Base-by-base conservation (phyloP, 30 jellyfish, hydroid and myxozoan genomes). In the Mastigias papua region DNA sequence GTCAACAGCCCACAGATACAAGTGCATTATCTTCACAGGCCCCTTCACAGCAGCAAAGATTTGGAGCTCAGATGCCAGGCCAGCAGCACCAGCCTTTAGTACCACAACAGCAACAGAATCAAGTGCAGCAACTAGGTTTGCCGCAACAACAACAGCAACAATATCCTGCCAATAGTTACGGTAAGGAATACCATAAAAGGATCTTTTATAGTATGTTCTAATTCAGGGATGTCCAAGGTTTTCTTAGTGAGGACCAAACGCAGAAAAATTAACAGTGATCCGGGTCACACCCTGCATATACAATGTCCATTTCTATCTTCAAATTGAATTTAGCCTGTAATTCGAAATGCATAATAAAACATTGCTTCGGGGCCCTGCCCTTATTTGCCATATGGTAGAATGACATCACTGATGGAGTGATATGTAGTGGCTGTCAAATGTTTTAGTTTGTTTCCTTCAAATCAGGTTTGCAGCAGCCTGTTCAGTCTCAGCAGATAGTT, bases 1-100 rank as follows among this genome's bases (percentile, higher is more conserved):
- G n/a, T 25, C 48, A 34, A 31, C 35, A 16, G 73, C 49, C 72
- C n/a, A 19, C 86, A 13, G 48, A 49, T 20, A 17, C 30, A 31
- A 31, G 50, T 48, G 86, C 67, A 2, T 5, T 54, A 28, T 58
- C 70, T 8, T 11, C 29, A 8, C 70, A 58, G 26, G 27, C 70
- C 2, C 69, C 80, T 57, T 31, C 78, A 20, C 89, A 78, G 64
- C 66, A 46, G 68, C 71, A 48, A 79, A 60, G 86, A 74, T 28
- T 8, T 11, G 58, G 34, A 15, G 48, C 73, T 26, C 29, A 19
- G 27, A 6, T 74, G 42, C 73, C 73, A 54, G 86, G 73, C 16
- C 80, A 34, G 22, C 22, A 17, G 11, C 90, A 79, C 74, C 66
- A 48, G 10, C 17, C 8, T 3, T 74, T 20, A 3, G 31, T 72